Evolutionary conservation across 2,888 invertebrate species (phyloP), one percentile per base, ranked within the genome.

Genomic region (Callyntrura sp.): DNA sequence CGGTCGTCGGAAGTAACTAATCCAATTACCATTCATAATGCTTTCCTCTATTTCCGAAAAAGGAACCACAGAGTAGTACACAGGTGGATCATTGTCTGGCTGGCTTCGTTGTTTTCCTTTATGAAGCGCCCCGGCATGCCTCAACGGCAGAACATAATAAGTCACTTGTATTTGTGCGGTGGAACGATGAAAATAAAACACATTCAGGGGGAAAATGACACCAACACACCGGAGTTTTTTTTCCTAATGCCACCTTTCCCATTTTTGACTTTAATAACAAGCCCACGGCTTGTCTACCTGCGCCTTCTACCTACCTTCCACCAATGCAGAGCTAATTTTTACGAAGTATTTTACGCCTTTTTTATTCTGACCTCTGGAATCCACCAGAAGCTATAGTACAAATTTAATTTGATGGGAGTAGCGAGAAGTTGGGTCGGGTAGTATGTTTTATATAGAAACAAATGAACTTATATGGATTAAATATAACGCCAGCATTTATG

Each of bases 11-110:
- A 84, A 84, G 28, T 84, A 35, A 28, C 83, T 84, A 84, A 84
- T 84, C 83, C 83, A 84, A 84, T 84, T 84, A 84, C 28, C 83
- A 68, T 68, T 68, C 83, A 84, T 79, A 79, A 79, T 79, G 79
- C 79, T 35, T 35, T 43, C 51, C 51, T 76, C 45, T 14, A 68
- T 43, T 43, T 43, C 43, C 4, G 11, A 68, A 68, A 43, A 43
- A 23, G 9, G 17, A 12, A 62, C 62, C 25, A 62, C 25, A 62
- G 25, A 43, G 17, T 20, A 68, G 43, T 35, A 35, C 17, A 68
- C 17, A 68, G 68, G 43, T 43, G 68, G 43, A 68, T 68, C 68
- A 43, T 68, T 43, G 25, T 25, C 45, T 0, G 17, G 14, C 12
- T 76, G n/a, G n/a, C 25, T 6, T 76, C n/a, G 1, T 17, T 35